Percentiles rank a stretch among this genome's conserved stretches.
Evolutionary conservation across 2,888 invertebrate species (phyloP).

Genomic region (Leucania comma): DNA sequence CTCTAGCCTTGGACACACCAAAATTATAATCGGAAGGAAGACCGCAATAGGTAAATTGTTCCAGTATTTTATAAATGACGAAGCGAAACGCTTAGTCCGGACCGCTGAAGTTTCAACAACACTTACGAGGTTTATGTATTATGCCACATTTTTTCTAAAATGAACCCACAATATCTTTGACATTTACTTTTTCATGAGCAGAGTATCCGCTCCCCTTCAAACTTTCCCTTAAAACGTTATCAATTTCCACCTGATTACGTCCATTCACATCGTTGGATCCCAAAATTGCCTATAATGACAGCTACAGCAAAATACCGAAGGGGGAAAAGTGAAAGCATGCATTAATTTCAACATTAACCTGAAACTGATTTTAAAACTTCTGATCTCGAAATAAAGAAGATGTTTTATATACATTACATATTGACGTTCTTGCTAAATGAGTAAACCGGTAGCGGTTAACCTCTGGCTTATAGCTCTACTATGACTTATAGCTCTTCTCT

Average conservation of each 20-base stretch:
- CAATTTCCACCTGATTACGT: constrained; percentile 44
- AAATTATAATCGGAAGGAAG: too few species aligned
- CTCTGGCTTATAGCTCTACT: too few species aligned
- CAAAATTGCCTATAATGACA: not conserved
- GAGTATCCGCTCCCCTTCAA: constrained; percentile 8
- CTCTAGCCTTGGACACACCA: too few species aligned
- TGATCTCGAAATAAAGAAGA: not conserved
- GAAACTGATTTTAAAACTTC: not conserved
- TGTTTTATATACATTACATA: not conserved
- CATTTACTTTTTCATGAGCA: not conserved
- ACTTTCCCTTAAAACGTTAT: constrained; percentile 25
- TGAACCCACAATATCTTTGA: not conserved
- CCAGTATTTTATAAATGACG: too few species aligned
- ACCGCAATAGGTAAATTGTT: too few species aligned
- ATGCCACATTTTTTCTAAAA: not conserved
- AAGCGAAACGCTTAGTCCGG: too few species aligned
- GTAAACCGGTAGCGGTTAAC: accelerated
- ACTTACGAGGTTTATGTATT: not conserved
- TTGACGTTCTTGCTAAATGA: not conserved
- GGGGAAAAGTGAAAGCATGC: constrained; percentile 21
- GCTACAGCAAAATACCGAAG: not conserved
- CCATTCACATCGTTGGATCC: constrained; percentile 32
- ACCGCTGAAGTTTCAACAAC: too few species aligned
- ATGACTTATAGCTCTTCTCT: too few species aligned
- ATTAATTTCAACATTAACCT: constrained; percentile 1